Percentiles rank a stretch among this genome's conserved stretches.
These are phyloP conservation scores for Lordiphosa fenestrarum DNA, from an alignment of 2,888 invertebrate genomes.

Conservation along the genomic window DNA sequence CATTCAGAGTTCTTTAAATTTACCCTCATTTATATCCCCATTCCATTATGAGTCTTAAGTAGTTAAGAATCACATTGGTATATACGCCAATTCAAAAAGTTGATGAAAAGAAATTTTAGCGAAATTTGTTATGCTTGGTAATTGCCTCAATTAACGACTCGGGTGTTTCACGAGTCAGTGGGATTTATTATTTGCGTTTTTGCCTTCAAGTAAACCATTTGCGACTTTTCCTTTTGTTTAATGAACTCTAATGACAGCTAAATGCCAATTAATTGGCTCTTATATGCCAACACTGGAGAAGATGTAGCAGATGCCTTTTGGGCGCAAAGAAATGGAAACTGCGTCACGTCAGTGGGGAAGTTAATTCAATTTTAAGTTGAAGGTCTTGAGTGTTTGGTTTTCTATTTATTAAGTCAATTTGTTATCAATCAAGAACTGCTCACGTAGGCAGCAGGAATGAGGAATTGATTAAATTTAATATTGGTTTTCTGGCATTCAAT, in stretches of 20 bases:
- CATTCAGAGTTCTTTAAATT: too few species aligned
- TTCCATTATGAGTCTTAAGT: too few species aligned
- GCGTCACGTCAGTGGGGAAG: conserved; percentile 5
- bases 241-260: conserved; percentile 47
- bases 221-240: conserved; percentile 30
- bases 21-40: too few species aligned
- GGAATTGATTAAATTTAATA: conserved; percentile 1
- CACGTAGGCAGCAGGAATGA: conserved; percentile 10
- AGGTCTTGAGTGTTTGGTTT: conserved; percentile 24
- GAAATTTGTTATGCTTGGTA: conserved; percentile 12
- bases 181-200: conserved; percentile 6
- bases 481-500: background rate
- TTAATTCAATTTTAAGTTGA: conserved; percentile 32
- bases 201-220: conserved; percentile 23
- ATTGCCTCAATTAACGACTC: conserved; percentile 34
- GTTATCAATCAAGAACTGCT: conserved; percentile 30
- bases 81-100: conserved; percentile 1
- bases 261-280: conserved; percentile 51
- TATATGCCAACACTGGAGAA: conserved; percentile 11
- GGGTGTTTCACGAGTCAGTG: conserved; percentile 23
- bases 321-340: conserved; percentile 1
- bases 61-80: background rate
- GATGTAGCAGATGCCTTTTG: conserved; percentile 14
- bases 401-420: conserved; percentile 29
- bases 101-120: conserved; percentile 2